Percentiles rank a stretch among this genome's conserved stretches.
These are phyloP conservation scores for Falco rusticolus DNA, from an alignment of 2,797 vertebrate genomes.

Conservation along the genomic window DNA sequence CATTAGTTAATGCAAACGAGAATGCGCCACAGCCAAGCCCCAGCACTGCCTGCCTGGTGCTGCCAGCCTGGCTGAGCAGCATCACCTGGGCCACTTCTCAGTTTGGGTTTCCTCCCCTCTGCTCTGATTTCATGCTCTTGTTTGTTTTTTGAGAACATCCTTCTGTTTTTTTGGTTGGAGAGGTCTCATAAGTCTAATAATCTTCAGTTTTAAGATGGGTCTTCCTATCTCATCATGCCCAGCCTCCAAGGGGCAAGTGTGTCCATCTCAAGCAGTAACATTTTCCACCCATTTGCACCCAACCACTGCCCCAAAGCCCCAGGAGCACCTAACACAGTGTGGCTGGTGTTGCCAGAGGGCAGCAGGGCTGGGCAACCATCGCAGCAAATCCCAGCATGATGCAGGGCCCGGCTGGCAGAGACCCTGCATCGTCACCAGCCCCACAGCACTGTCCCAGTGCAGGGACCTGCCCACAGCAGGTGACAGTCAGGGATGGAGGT, in stretches of 20 bases:
- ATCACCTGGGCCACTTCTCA: not conserved
- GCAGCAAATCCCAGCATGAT: not conserved
- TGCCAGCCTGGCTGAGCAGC: not conserved
- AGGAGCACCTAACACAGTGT: not conserved
- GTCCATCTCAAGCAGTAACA: not conserved
- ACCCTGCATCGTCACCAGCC: not conserved
- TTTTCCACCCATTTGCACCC: not conserved
- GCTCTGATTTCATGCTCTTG: not conserved
- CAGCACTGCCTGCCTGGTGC: not conserved
- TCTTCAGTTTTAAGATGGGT: not conserved
- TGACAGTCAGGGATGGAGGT: not conserved
- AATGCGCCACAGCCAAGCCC: not conserved
- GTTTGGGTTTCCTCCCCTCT: not conserved
- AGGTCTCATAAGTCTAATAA: not conserved
- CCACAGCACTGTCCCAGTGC: not conserved
- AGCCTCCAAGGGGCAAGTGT: not conserved
- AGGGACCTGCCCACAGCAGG: not conserved
- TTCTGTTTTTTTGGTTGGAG: not conserved
- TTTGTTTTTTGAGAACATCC: not conserved
- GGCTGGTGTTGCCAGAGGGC: not conserved
- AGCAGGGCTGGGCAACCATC: not conserved
- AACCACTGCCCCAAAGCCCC: fast-evolving
- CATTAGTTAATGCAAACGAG: constrained; percentile 36
- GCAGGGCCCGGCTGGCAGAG: not conserved
- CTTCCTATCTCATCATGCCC: not conserved